These are phyloP conservation scores for Eilema sororculum DNA, from an alignment of 2,888 invertebrate genomes.

Conservation along the genomic window DNA sequence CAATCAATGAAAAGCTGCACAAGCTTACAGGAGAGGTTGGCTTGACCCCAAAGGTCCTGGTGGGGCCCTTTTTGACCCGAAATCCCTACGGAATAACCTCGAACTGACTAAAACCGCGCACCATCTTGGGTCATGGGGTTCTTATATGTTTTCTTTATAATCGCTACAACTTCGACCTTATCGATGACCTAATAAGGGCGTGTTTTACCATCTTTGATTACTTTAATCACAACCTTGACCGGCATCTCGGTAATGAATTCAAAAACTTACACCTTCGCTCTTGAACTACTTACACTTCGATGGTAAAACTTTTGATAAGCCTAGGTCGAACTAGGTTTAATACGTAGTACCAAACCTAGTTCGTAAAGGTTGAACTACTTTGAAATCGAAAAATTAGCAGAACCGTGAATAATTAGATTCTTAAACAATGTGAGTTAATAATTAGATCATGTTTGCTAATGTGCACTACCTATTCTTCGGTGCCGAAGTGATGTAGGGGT, in stretches of 20 bases:
- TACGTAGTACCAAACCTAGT: background rate
- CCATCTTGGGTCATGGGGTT: too few species aligned
- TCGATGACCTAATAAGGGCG: background rate
- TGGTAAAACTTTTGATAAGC: background rate
- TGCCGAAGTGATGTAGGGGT: too few species aligned
- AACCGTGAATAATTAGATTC: background rate
- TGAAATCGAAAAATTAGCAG: background rate
- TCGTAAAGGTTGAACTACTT: background rate
- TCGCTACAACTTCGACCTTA: background rate
- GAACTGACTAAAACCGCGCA: too few species aligned
- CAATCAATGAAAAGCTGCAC: too few species aligned
- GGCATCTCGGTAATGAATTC: background rate
- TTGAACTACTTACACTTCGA: slow-evolving; percentile 7
- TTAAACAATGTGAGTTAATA: background rate
- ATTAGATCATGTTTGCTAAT: too few species aligned
- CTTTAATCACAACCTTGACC: slow-evolving; percentile 6
- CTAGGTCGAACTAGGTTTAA: background rate
- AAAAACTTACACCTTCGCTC: slow-evolving; percentile 1
- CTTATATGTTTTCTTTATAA: background rate
- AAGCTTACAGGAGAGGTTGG: too few species aligned
- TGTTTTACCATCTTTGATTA: background rate
- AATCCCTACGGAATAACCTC: too few species aligned
- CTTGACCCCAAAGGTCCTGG: too few species aligned
- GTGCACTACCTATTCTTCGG: too few species aligned
- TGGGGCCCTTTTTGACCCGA: too few species aligned